phyloP scores from a whole-genome alignment of 1,140 invertebrate genomes.

The Drosophila rufa region DNA sequence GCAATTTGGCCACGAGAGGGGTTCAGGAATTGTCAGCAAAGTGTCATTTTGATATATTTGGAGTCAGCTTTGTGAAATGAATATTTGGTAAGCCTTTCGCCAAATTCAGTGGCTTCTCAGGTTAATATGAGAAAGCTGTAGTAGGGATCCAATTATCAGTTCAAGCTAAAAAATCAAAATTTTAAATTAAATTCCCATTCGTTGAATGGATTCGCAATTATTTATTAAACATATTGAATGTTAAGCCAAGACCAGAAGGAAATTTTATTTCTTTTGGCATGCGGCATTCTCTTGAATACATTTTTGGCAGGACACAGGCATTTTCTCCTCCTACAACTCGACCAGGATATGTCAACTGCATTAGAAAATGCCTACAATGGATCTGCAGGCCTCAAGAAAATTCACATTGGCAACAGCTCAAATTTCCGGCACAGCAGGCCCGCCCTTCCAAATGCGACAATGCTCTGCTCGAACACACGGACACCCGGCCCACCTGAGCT shows the following conservation, averaged over 20 bases:
- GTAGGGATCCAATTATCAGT: no score
- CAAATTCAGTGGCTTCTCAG: no score
- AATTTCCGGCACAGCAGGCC: conserved; percentile 66
- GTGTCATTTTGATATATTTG: background rate
- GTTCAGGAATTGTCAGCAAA: background rate
- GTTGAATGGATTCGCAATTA: no score
- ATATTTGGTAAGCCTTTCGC: no score
- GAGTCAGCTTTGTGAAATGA: no score
- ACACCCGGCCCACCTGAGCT: conserved; percentile 22
- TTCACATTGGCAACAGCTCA: conserved; percentile 70
- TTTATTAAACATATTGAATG: background rate
- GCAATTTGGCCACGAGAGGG: background rate
- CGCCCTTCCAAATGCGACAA: conserved; percentile 29
- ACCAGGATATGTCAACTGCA: conserved; percentile 56
- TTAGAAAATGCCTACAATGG: conserved; percentile 64
- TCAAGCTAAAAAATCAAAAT: no score
- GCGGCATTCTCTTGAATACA: conserved; percentile 12
- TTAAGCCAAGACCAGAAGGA: conserved; percentile 18
- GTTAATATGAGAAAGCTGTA: no score
- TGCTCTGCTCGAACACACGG: conserved; percentile 23
- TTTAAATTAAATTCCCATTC: no score
- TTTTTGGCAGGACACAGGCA: conserved; percentile 18
- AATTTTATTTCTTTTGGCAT: conserved; percentile 58
- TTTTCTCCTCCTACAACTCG: conserved; percentile 33
- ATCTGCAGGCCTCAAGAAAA: conserved; percentile 26